phyloP scores from a whole-genome alignment of 2,113 vertebrate species.

The Hippocampus guttulatus region DNA sequence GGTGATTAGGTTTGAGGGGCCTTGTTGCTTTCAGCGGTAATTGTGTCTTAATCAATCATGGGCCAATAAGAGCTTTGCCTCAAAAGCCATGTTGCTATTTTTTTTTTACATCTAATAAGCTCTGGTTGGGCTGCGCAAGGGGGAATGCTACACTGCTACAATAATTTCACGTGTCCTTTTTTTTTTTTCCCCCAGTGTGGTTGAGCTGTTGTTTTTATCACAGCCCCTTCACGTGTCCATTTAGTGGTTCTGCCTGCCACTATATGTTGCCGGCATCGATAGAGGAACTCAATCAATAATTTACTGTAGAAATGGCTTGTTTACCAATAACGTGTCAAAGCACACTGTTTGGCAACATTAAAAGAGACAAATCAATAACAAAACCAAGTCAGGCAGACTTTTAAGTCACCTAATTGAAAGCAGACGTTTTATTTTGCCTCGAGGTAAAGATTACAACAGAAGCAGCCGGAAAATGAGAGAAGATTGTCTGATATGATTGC shows the following conservation, averaged over 20 bases:
- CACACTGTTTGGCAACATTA: not conserved
- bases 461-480: slow-evolving; percentile 58
- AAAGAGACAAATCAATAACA: slow-evolving; percentile 39
- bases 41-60: slow-evolving; percentile 68
- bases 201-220: not conserved
- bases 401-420: slow-evolving; percentile 42
- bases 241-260: no score
- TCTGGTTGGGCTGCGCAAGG: slow-evolving; percentile 11
- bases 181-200: no score
- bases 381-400: slow-evolving; percentile 46
- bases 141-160: not conserved
- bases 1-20: slow-evolving; percentile 62
- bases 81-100: slow-evolving; percentile 56
- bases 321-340: not conserved
- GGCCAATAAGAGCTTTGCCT: slow-evolving; percentile 52
- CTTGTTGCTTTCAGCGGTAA: slow-evolving; percentile 61
- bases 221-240: not conserved
- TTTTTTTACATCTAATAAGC: slow-evolving; percentile 32
- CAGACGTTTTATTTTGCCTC: slow-evolving; percentile 53
- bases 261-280: not conserved
- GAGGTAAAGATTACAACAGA: slow-evolving; percentile 64
- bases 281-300: not conserved
- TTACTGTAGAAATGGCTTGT: not conserved
- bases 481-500: slow-evolving; percentile 64
- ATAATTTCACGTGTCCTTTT: slow-evolving; percentile 10